A percentile compares a stretch with the other conserved stretches of the same genome.
Conservation (phyloP, 2,113 vertebrate species). For the Sprattus sprattus region DNA sequence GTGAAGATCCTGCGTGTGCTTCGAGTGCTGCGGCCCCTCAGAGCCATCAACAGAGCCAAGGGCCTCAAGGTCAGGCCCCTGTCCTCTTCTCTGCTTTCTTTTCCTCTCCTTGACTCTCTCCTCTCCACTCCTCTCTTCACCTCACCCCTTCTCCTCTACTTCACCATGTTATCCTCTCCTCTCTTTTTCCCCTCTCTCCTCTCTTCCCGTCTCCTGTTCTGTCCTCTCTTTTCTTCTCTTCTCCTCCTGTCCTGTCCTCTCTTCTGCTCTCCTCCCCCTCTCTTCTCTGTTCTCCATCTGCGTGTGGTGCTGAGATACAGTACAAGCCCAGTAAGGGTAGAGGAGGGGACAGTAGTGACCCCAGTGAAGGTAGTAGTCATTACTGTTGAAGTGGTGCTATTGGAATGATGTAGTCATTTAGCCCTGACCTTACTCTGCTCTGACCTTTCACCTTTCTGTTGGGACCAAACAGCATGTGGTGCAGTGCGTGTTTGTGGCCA, state of each 20-base stretch:
- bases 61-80: constrained; percentile 86
- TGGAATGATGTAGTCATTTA: background rate
- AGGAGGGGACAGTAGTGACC: background rate
- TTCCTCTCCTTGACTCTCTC: background rate
- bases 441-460: constrained; percentile 28
- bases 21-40: constrained; percentile 90
- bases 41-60: constrained; percentile 98
- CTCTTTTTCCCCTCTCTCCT: background rate
- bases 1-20: constrained; percentile 97
- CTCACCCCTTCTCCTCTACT: background rate
- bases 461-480: constrained; percentile 84
- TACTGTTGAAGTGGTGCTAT: background rate
- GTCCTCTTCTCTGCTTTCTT: background rate
- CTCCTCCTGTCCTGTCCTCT: background rate
- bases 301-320: background rate
- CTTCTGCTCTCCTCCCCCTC: background rate
- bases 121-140: background rate
- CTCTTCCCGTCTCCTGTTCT: background rate
- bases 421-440: background rate
- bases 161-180: background rate
- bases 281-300: background rate
- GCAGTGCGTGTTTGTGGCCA: constrained; percentile 97
- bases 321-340: background rate
- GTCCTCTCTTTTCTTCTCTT: background rate
- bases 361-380: background rate